phyloP scores from a whole-genome alignment of 2,797 vertebrate genomes.

The Myiotriccus ornatus region DNA sequence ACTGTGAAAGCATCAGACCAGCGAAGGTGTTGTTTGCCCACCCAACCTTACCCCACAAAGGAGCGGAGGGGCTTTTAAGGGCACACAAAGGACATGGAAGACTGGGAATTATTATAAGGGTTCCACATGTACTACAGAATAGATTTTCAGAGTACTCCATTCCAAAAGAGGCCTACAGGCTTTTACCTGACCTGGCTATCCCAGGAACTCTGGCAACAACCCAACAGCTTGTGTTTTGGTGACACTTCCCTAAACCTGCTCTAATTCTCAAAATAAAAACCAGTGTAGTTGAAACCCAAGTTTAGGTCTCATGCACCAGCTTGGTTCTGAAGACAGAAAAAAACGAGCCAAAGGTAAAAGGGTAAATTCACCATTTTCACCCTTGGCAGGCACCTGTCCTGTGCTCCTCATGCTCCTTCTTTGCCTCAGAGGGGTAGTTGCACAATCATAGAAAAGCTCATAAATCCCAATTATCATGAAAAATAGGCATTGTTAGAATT shows the following conservation, averaged over 20 bases:
- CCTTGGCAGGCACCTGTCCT: not conserved
- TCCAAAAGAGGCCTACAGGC: not conserved
- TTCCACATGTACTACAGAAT: not conserved
- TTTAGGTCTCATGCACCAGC: not conserved
- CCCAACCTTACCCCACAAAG: not conserved
- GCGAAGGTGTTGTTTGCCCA: not conserved
- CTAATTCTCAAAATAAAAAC: not conserved
- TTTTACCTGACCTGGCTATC: not conserved
- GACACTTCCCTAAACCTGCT: not conserved
- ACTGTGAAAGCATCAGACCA: not conserved
- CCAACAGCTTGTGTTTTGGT: not conserved
- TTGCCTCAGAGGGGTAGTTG: not conserved
- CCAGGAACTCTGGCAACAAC: not conserved
- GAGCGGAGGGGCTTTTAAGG: not conserved
- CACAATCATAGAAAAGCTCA: not conserved
- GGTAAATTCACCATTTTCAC: not conserved
- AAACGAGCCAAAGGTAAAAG: not conserved
- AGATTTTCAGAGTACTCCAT: not conserved
- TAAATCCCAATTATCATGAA: not conserved
- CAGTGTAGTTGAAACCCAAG: not conserved
- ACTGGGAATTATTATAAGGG: not conserved
- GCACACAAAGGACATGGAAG: fast-evolving
- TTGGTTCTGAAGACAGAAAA: not conserved
- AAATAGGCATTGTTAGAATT: not conserved
- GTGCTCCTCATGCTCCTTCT: not conserved